Percentiles rank a stretch among this genome's conserved stretches.
These are phyloP conservation scores for Dolichotis patagonum DNA, from an alignment of 2,113 vertebrate genomes.

Conservation along the genomic window DNA sequence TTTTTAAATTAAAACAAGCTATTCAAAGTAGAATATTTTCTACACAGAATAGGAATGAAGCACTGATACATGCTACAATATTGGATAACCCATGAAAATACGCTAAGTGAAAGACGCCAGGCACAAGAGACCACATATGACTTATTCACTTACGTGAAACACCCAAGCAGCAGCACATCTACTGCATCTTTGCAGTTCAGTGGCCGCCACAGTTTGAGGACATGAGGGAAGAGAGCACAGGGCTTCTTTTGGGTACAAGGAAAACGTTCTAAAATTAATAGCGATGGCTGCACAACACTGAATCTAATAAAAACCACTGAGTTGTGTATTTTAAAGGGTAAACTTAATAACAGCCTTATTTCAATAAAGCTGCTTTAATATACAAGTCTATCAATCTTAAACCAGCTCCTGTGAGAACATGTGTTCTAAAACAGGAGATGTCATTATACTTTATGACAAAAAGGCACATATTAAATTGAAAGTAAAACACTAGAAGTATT, in stretches of 20 bases:
- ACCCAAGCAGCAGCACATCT: not conserved
- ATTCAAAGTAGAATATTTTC: not conserved
- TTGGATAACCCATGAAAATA: constrained; percentile 35
- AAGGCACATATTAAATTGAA: constrained; percentile 3
- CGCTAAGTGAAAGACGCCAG: constrained; percentile 19
- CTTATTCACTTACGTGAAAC: not conserved
- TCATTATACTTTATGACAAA: constrained; percentile 32
- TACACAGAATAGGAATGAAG: constrained; percentile 37
- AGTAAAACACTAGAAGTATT: constrained; percentile 31
- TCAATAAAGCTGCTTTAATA: constrained; percentile 9
- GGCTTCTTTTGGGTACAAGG: not conserved
- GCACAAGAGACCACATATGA: not conserved
- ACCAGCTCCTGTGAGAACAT: not conserved
- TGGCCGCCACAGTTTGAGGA: not conserved
- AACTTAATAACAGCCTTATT: constrained; percentile 1
- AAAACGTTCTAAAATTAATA: constrained; percentile 59
- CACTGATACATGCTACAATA: not conserved
- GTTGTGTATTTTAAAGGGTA: constrained; percentile 23
- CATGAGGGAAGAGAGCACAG: not conserved
- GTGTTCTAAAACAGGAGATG: not conserved
- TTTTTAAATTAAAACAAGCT: constrained; percentile 48
- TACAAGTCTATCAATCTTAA: constrained; percentile 2
- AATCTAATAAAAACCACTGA: constrained; percentile 31
- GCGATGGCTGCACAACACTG: not conserved
- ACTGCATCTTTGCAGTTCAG: not conserved